phyloP scores from a whole-genome alignment of 2,113 vertebrate species.

The Podiceps cristatus region DNA sequence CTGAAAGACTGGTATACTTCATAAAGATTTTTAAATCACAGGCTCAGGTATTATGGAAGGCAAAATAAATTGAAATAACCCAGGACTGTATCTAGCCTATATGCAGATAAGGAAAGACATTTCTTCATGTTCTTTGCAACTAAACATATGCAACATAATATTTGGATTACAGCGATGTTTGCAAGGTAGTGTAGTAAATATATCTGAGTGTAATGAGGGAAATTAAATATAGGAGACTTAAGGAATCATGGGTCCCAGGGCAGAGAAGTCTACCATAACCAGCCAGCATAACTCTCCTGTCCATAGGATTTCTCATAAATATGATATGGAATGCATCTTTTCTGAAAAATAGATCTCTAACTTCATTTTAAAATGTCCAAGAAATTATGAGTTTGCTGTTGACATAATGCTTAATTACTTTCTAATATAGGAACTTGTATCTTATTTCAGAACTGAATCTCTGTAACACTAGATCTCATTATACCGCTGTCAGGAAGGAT shows the following conservation, averaged over 20 bases:
- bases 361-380: neutral
- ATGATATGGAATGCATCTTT: neutral
- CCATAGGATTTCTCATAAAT: neutral
- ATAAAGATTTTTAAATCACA: neutral
- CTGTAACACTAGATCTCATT: conserved; percentile 27
- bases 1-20: neutral
- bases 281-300: neutral
- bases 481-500: conserved; percentile 43
- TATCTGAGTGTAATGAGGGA: neutral
- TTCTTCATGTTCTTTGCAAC: neutral
- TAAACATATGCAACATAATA: neutral
- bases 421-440: neutral
- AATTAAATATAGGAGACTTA: neutral
- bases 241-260: neutral
- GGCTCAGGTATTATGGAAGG: neutral
- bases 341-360: neutral
- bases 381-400: conserved; percentile 4
- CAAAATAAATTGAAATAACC: neutral
- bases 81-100: neutral
- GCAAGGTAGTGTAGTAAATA: neutral
- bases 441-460: conserved; percentile 9
- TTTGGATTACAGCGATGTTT: neutral
- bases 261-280: neutral
- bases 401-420: conserved; percentile 45
- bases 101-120: neutral